Conservation (phyloP, 2,888 invertebrate species). For the Morpho helenor region DNA sequence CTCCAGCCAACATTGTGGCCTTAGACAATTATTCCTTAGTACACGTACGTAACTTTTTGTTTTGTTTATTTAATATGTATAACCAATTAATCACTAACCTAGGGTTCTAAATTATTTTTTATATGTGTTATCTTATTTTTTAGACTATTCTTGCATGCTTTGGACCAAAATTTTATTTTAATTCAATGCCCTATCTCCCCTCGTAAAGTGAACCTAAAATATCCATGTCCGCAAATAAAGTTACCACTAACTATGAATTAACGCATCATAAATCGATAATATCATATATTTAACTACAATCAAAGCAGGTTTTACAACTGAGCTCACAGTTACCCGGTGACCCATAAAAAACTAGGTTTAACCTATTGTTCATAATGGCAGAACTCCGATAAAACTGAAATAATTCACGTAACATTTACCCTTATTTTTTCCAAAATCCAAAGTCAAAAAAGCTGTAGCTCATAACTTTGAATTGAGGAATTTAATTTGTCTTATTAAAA, state of each 20-base stretch:
- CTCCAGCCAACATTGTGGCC: conserved; percentile 72
- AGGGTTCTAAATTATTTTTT: conserved; percentile 23
- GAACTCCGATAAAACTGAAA: conserved; percentile 14
- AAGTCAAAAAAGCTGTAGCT: not conserved
- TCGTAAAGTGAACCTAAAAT: not conserved
- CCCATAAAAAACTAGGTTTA: conserved; percentile 24
- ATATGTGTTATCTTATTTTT: conserved; percentile 25
- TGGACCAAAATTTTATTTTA: too few species aligned
- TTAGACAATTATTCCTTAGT: conserved; percentile 65
- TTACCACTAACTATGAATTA: not conserved
- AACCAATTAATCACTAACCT: conserved; percentile 20
- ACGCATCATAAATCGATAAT: not conserved
- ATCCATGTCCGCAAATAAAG: not conserved
- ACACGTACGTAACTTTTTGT: conserved; percentile 73
- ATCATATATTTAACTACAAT: conserved; percentile 12
- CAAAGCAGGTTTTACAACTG: conserved; percentile 20
- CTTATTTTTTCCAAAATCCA: too few species aligned
- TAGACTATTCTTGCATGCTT: not conserved
- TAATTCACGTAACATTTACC: not conserved
- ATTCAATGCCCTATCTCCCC: too few species aligned
- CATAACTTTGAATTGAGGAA: too few species aligned
- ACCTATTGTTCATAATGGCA: conserved; percentile 19
- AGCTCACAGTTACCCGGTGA: conserved; percentile 25
- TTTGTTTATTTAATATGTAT: conserved; percentile 45
- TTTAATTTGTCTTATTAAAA: too few species aligned